Conservation (phyloP, 2,113 vertebrate species). For the Brachypteracias leptosomus region DNA sequence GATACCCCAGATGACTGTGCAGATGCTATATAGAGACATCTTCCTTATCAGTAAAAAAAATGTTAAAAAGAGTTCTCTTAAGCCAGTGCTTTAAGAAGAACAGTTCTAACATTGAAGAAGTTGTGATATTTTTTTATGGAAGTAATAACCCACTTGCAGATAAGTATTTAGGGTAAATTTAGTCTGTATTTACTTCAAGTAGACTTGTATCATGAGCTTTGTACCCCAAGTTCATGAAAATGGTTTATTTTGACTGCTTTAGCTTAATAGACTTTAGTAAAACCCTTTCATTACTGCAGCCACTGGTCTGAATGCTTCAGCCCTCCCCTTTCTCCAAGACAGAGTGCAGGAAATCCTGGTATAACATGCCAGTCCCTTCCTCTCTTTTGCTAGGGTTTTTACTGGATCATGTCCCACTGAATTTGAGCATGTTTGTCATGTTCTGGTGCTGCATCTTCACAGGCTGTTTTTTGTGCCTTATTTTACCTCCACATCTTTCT, state of each 20-base stretch:
- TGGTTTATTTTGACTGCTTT: not conserved
- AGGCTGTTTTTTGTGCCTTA: not conserved
- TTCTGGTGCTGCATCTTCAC: not conserved
- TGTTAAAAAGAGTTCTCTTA: not conserved
- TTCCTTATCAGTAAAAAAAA: not conserved
- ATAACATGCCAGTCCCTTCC: not conserved
- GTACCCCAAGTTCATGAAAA: not conserved
- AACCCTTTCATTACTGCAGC: not conserved
- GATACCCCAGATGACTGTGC: not conserved
- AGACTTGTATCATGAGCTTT: not conserved
- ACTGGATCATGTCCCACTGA: not conserved
- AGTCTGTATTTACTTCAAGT: not conserved
- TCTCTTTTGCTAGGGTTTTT: not conserved
- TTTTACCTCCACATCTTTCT: not conserved
- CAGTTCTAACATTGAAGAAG: not conserved
- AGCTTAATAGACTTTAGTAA: not conserved
- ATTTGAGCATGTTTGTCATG: not conserved
- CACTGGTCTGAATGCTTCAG: not conserved
- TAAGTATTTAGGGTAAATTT: not conserved
- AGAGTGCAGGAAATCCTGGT: not conserved
- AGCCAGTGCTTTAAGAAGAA: not conserved
- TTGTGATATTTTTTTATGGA: not conserved
- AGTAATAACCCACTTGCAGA: not conserved
- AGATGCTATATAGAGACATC: constrained; percentile 7
- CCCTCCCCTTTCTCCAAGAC: not conserved